Conservation (phyloP, 2,888 invertebrate species). For the Xylota segnis region DNA sequence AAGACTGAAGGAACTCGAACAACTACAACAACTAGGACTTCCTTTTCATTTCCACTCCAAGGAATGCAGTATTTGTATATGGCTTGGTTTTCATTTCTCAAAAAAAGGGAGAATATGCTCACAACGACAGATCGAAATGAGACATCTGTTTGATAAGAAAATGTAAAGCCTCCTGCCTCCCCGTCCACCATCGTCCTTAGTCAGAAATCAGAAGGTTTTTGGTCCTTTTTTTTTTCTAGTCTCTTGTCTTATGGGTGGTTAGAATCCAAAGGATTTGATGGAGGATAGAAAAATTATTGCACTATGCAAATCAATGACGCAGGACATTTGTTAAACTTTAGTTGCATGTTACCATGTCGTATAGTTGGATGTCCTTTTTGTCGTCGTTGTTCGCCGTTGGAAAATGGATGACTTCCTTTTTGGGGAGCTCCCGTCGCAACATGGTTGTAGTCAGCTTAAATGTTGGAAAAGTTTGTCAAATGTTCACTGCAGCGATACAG, state of each 20-base stretch:
- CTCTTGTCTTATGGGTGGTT: neutral
- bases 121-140: constrained; percentile 37
- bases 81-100: constrained; percentile 51
- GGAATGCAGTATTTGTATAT: constrained; percentile 32
- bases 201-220: constrained; percentile 11
- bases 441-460: constrained; percentile 34
- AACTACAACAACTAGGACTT: constrained; percentile 26
- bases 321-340: constrained; percentile 62
- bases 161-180: constrained; percentile 20
- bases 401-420: constrained; percentile 53
- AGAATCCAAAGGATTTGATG: constrained; percentile 12
- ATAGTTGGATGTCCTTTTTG: constrained; percentile 1
- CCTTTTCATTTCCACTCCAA: constrained; percentile 49
- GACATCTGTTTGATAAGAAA: constrained; percentile 62
- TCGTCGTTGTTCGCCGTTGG: neutral
- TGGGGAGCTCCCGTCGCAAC: neutral
- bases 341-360: constrained; percentile 31
- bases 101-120: constrained; percentile 31
- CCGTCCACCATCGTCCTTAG: neutral
- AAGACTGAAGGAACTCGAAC: too few species aligned
- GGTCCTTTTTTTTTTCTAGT: too few species aligned
- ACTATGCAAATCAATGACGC: constrained; percentile 70
- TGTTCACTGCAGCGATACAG: constrained; percentile 54
- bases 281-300: constrained; percentile 41
- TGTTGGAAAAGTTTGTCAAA: constrained; percentile 43